Evolutionary conservation across 2,797 vertebrate genomes (phyloP).

Genomic region (Xenentodon cancila): DNA sequence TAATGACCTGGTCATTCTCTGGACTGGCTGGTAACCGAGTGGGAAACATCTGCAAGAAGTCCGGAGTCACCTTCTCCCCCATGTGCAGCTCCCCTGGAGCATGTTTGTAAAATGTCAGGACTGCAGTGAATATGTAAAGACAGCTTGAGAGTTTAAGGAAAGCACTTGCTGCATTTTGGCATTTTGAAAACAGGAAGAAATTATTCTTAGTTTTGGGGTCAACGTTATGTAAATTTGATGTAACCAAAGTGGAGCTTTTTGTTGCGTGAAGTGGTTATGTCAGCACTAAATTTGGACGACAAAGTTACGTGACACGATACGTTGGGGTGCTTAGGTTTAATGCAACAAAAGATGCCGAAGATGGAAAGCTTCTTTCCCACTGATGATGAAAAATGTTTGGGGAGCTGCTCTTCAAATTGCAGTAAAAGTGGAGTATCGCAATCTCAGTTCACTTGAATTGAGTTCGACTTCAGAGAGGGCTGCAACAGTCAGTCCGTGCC

Average conservation of each 20-base stretch:
- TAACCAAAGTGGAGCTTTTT: slow-evolving; percentile 4
- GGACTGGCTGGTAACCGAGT: not conserved
- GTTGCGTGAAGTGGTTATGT: slow-evolving; percentile 28
- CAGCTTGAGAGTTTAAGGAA: not conserved
- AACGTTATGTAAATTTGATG: slow-evolving; percentile 33
- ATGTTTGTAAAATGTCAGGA: no score
- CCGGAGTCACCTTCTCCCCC: no score
- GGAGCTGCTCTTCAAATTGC: slow-evolving; percentile 26
- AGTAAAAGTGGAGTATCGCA: slow-evolving; percentile 8
- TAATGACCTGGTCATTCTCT: not conserved
- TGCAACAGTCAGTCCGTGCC: slow-evolving; percentile 24
- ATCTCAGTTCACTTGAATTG: slow-evolving; percentile 31
- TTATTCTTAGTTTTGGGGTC: not conserved
- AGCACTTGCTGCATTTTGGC: no score
- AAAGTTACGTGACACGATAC: not conserved
- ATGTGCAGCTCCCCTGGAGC: not conserved
- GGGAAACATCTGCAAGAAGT: no score
- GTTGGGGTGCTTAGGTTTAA: no score
- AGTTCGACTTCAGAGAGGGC: slow-evolving; percentile 23
- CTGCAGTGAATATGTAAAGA: not conserved
- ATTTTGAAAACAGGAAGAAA: no score
- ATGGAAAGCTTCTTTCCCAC: slow-evolving; percentile 28
- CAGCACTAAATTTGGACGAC: not conserved
- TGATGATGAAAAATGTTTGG: slow-evolving; percentile 38
- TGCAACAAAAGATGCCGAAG: slow-evolving; percentile 14